Percentiles rank a stretch among this genome's conserved stretches.
These are phyloP conservation scores for Zosterops pallidus DNA, from an alignment of 2,113 vertebrate species.

Conservation along the genomic window DNA sequence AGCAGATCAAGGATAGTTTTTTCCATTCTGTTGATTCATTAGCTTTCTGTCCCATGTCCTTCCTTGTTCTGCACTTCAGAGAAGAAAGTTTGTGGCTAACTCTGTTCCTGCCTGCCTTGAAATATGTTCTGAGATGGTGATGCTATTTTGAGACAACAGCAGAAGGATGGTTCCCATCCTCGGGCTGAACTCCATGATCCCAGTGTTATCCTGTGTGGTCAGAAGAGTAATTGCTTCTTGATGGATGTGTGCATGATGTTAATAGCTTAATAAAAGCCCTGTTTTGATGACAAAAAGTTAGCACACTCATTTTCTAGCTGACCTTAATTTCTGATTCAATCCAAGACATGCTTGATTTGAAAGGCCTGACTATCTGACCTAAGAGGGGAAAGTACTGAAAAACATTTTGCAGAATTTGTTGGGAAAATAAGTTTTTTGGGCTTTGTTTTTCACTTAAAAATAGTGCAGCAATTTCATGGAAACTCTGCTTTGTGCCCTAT, in stretches of 20 bases:
- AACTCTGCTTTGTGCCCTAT: background rate
- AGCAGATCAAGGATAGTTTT: background rate
- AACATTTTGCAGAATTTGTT: background rate
- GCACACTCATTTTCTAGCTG: background rate
- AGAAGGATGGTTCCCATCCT: conserved; percentile 14
- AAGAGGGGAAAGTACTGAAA: background rate
- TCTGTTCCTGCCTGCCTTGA: background rate
- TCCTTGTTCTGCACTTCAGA: background rate
- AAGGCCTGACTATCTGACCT: background rate
- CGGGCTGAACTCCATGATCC: background rate
- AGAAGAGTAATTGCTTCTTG: background rate
- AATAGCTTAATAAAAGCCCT: background rate
- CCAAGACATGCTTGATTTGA: background rate
- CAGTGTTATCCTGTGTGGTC: background rate
- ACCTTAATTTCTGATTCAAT: background rate
- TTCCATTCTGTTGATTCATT: background rate
- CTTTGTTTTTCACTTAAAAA: background rate
- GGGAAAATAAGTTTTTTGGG: background rate
- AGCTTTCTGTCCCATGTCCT: background rate
- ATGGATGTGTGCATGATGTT: background rate
- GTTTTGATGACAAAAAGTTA: background rate
- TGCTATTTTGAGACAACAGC: conserved; percentile 37
- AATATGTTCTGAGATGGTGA: background rate
- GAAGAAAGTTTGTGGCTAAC: background rate
- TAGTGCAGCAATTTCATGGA: background rate